Conservation (phyloP, 2,888 invertebrate genomes). For the Apoda limacodes region DNA sequence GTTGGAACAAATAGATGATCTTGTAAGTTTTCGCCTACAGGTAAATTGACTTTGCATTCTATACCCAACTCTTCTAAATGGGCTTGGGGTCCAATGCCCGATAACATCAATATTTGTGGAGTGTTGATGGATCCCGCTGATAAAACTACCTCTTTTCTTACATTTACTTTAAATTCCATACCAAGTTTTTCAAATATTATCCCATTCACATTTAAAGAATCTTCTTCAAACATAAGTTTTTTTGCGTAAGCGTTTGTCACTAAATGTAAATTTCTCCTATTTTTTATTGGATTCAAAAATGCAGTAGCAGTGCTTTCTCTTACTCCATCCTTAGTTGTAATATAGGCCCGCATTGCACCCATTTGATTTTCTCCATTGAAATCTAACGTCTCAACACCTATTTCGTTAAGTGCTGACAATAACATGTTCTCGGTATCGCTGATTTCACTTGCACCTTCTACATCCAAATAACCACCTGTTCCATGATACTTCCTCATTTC, state of each 20-base stretch:
- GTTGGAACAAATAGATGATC: slow-evolving; percentile 28
- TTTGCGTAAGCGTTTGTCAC: slow-evolving; percentile 25
- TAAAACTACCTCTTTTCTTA: slow-evolving; percentile 62
- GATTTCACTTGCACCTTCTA: slow-evolving; percentile 2
- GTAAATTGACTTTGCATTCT: slow-evolving; percentile 34
- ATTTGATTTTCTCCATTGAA: slow-evolving; percentile 14
- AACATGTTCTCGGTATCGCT: slow-evolving; percentile 6
- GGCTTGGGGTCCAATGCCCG: slow-evolving; percentile 53
- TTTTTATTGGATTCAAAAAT: slow-evolving; percentile 25
- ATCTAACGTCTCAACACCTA: slow-evolving; percentile 7
- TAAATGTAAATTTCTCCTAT: slow-evolving; percentile 28
- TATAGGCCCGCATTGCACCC: slow-evolving; percentile 21
- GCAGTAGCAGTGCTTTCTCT: slow-evolving; percentile 31
- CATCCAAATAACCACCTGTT: slow-evolving; percentile 2
- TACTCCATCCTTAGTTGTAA: slow-evolving; percentile 19
- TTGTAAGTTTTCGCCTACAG: slow-evolving; percentile 48
- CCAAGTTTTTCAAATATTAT: slow-evolving; percentile 25
- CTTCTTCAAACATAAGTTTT: slow-evolving; percentile 25
- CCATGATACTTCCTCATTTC: not conserved
- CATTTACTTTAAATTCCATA: slow-evolving; percentile 24
- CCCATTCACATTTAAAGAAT: slow-evolving; percentile 28
- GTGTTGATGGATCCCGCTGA: slow-evolving; percentile 71
- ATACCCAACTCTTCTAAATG: slow-evolving; percentile 28
- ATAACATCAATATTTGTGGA: slow-evolving; percentile 70
- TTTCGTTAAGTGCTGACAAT: slow-evolving; percentile 10